Percentiles rank a stretch among this genome's conserved stretches.
phyloP scores from a whole-genome alignment of 2,113 vertebrate species.

The Gambusia affinis region DNA sequence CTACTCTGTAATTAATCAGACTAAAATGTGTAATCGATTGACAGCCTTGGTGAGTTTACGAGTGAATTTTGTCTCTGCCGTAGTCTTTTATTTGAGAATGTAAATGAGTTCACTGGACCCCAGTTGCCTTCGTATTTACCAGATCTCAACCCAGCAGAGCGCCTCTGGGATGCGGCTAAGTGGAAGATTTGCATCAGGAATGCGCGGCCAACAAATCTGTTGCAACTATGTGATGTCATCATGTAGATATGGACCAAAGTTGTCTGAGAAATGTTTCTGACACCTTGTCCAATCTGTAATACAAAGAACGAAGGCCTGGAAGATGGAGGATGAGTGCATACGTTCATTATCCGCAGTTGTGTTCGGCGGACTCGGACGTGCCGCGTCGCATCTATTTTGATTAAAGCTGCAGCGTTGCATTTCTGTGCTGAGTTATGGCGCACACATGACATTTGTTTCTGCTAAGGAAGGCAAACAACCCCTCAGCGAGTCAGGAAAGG shows the following conservation, averaged over 20 bases:
- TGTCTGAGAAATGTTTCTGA: not conserved
- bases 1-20: no score
- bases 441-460: conserved; percentile 34
- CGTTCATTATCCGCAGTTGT: conserved; percentile 60
- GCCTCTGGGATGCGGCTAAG: not conserved
- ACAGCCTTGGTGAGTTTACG: no score
- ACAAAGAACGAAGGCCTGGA: not conserved
- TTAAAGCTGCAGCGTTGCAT: conserved; percentile 19
- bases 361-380: conserved; percentile 33
- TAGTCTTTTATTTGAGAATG: not conserved
- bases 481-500: conserved; percentile 35
- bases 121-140: not conserved
- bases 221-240: not conserved
- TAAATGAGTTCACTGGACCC: not conserved
- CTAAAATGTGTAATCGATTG: no score
- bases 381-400: conserved; percentile 60
- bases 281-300: not conserved
- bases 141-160: not conserved
- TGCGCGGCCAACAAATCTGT: not conserved
- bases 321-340: not conserved
- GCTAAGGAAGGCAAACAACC: conserved; percentile 21
- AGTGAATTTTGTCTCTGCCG: no score
- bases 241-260: not conserved
- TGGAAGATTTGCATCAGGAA: not conserved
- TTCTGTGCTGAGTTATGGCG: conserved; percentile 27